Base-by-base conservation (phyloP, 2,113 vertebrate genomes). In the Lethenteron reissneri region DNA sequence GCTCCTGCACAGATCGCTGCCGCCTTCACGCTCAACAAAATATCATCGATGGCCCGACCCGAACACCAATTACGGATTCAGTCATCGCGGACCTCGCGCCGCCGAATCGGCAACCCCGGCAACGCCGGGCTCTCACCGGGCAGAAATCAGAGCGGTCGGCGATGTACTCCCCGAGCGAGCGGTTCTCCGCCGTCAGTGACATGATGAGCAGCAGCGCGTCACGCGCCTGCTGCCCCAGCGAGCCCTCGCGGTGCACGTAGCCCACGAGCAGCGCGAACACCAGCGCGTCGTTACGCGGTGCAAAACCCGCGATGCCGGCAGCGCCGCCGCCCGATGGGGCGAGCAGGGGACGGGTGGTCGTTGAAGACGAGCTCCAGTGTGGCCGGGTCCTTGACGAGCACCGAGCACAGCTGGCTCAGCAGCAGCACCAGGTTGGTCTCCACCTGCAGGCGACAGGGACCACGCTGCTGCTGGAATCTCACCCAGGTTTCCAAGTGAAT, bases 61-160 rank as follows among this genome's bases (percentile, higher is more conserved):
- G 41, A 41, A 41, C 41, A 41, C 41, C 41, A 6, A 41, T 41
- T 41, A 41, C 41, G 41, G 41, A 41, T 41, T 41, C 41, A 1
- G 41, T 41, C 41, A 41, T 41, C 41, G 41, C 6, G 41, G 41
- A 41, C 41, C 41, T 41, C 5, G 41, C 41, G 41, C 41, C 41
- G 41, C 41, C 41, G 6, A 41, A 41, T 41, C 41, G 41, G 41
- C 41, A 41, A 41, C 41, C 5, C 41, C 41, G 11, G 25, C 25
- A 68, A 11, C 25, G 72, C 56, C 15, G n/a, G 21, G 72, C 72
- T 73, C 84, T 74, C 77, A 97, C 92, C 76, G 92, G 92, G 77
- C 92, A 97, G 83, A 97, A 97, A 84, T 95, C 94, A 76, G 92
- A 96, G 80, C 91, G 88, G 78, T 96, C 88, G 0, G 86, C 78